Evolutionary conservation across 2,888 invertebrate genomes (phyloP).

Genomic region (Phasia obesa): DNA sequence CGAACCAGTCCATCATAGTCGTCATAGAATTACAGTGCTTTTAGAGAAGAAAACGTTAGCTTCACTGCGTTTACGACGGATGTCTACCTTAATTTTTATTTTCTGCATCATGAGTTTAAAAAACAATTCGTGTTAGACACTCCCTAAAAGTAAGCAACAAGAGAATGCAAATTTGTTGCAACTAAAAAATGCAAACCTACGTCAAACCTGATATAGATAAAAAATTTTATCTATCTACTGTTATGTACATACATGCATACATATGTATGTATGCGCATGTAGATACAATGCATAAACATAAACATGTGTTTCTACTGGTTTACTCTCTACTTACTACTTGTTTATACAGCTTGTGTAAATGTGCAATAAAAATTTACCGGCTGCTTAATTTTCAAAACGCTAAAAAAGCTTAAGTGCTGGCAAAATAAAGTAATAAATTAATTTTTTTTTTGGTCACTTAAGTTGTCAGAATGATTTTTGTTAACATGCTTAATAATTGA

Average conservation of each 20-base stretch:
- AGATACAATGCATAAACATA: neutral
- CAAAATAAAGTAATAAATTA: constrained; percentile 19
- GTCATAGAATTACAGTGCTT: too few species aligned
- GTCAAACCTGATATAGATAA: neutral
- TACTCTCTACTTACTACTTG: constrained; percentile 14
- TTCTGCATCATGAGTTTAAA: neutral
- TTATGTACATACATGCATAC: neutral
- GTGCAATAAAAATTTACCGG: constrained; percentile 31
- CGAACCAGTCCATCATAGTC: too few species aligned
- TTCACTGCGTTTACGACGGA: neutral
- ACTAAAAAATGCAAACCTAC: neutral
- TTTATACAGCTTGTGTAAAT: constrained; percentile 33
- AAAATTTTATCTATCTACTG: neutral
- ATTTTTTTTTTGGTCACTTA: neutral
- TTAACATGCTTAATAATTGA: neutral
- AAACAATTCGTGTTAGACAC: constrained; percentile 29
- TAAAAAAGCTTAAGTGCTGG: constrained; percentile 11
- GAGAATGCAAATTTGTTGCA: constrained; percentile 49
- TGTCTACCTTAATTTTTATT: neutral
- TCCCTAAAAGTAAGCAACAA: constrained; percentile 43
- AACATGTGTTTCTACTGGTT: constrained; percentile 24
- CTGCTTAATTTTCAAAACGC: constrained; percentile 1
- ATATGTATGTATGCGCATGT: neutral
- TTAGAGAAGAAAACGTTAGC: neutral
- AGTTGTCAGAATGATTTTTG: constrained; percentile 17